Base-by-base conservation (phyloP, 2,113 vertebrate species). In the Lucifuga dentata region DNA sequence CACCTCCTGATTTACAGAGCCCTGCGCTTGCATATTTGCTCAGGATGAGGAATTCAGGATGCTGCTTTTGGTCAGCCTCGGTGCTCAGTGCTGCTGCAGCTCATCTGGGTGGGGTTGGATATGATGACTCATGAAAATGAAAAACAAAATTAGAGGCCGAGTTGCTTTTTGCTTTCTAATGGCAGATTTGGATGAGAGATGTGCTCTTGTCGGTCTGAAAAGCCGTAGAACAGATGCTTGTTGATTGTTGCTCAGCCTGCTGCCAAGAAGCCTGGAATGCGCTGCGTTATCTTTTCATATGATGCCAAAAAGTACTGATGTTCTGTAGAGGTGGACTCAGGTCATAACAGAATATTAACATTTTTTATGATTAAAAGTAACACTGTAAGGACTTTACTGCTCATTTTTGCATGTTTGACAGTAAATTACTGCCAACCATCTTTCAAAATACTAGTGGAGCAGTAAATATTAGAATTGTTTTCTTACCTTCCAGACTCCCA, bases 1-100 rank as follows among this genome's bases (percentile, higher is more conserved):
- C 87, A 87, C 80, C 73, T 80, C 60, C 26, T 81, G 79, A 88
- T 88, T 88, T 87, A 86, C 75, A 53, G 49, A 74, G 57, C 59
- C n/a, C 57, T 36, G 29, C 17, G 5, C 57, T 57, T 39, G 59
- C 65, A 63, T 83, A 74, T 83, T 90, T 78, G 40, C 73, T 51
- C 43, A 33, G 64, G 58, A 68, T 29, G 35, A 80, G 63, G 56
- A 84, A 83, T 86, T 73, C 75, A 60, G 78, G 75, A 83, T 19
- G n/a, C 21, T 70, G 29, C 43, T 79, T 83, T 66, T 68, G 66
- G 80, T 65, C 29, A 21, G 35, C 10, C 26, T 65, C 49, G 20
- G 43, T 73, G 56, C 56, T 81, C 44, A 13, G 12, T 8, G 62
- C 66, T 81, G 51, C 73, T 15, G 21, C 35, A 24, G 35, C 12